Conservation (phyloP, 2,888 invertebrate genomes). For the Lottia gigantea region DNA sequence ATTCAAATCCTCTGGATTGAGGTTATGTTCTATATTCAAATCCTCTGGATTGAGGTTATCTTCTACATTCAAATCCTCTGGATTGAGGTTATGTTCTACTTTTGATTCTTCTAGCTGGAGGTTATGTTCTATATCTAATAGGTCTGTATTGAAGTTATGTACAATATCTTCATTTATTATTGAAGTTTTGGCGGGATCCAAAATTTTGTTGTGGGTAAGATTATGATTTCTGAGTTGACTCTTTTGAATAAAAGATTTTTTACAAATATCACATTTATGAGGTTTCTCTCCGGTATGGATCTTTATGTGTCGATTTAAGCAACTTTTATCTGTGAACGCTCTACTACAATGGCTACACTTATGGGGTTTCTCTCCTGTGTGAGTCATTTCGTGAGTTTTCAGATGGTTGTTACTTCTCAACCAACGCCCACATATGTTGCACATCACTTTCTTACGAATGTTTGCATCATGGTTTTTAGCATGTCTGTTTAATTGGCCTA, state of each 20-base stretch:
- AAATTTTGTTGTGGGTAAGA: neutral
- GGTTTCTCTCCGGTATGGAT: neutral
- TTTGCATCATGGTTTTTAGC: neutral
- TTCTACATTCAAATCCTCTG: no score
- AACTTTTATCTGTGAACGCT: constrained; percentile 4
- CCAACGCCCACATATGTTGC: neutral
- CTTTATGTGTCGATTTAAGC: neutral
- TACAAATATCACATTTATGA: neutral
- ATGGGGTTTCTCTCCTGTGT: neutral
- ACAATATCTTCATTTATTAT: no score
- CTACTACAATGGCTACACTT: constrained; percentile 17
- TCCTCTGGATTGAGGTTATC: no score
- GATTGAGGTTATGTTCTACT: no score
- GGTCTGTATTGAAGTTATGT: no score
- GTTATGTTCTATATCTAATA: no score
- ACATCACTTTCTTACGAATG: neutral
- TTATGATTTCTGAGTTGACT: neutral
- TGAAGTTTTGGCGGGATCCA: no score
- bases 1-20: no score
- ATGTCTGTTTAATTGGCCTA: neutral
- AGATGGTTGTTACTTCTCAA: neutral
- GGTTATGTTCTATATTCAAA: no score
- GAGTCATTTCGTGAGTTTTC: neutral
- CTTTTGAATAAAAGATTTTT: neutral
- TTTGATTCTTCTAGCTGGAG: no score